These are phyloP conservation scores for Casuarius casuarius DNA, from an alignment of 2,113 vertebrate genomes.

Conservation along the genomic window DNA sequence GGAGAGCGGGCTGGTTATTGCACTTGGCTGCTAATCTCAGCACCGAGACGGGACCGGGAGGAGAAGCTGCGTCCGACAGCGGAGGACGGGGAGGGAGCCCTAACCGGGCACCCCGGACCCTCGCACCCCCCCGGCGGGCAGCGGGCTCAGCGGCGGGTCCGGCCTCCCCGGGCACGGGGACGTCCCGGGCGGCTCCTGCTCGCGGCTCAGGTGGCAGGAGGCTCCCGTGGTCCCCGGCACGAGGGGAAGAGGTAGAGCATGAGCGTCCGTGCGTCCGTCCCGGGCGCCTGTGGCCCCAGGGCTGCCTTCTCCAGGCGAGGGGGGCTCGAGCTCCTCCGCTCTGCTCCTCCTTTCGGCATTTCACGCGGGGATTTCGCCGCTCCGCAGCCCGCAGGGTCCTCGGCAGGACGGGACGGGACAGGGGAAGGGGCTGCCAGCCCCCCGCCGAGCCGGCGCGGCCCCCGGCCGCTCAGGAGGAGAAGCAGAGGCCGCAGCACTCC, in stretches of 20 bases:
- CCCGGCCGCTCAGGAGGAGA: constrained; percentile 88
- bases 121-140: fast-evolving
- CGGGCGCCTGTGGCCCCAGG: neutral
- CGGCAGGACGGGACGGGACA: neutral
- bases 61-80: neutral
- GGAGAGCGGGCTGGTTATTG: neutral
- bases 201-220: constrained; percentile 71
- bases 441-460: fast-evolving
- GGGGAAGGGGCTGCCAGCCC: fast-evolving
- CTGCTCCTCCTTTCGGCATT: neutral
- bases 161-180: neutral
- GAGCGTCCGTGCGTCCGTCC: fast-evolving
- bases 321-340: fast-evolving
- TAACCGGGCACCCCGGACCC: neutral
- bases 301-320: neutral
- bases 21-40: neutral
- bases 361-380: neutral
- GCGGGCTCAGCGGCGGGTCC: neutral
- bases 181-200: neutral
- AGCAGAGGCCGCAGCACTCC: constrained; percentile 99
- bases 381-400: fast-evolving
- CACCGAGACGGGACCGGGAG: neutral
- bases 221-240: neutral
- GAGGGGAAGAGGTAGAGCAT: neutral
- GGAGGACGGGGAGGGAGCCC: fast-evolving